Evolutionary conservation across 2,888 invertebrate genomes (phyloP).

Genomic region (Eurytoma adleriae): DNA sequence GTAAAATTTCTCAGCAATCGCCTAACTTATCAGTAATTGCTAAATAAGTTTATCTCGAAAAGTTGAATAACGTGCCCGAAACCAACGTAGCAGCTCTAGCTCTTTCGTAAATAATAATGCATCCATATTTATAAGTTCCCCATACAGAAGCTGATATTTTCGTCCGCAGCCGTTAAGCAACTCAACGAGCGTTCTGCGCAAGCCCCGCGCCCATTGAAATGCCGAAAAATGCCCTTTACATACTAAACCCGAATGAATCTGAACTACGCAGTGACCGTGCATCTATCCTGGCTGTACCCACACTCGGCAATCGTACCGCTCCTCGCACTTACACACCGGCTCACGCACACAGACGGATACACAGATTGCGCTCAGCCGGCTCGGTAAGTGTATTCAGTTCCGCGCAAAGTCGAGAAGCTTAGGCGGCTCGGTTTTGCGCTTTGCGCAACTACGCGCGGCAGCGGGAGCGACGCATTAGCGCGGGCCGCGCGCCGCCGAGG

Average conservation of each 20-base stretch:
- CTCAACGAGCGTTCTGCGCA: slow-evolving; percentile 2
- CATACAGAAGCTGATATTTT: neutral
- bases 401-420: slow-evolving; percentile 9
- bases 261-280: neutral
- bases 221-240: slow-evolving; percentile 7
- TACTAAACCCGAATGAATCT: slow-evolving; percentile 12
- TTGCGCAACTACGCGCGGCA: slow-evolving; percentile 22
- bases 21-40: too few species aligned
- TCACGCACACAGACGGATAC: neutral
- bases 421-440: neutral
- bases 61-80: neutral
- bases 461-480: neutral
- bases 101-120: slow-evolving; percentile 19
- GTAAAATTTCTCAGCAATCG: too few species aligned
- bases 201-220: slow-evolving; percentile 17
- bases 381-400: slow-evolving; percentile 1
- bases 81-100: neutral
- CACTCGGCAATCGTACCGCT: neutral
- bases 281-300: neutral
- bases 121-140: slow-evolving; percentile 19
- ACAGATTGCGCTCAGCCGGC: neutral
- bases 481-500: slow-evolving; percentile 17
- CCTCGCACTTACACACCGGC: neutral
- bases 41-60: too few species aligned
- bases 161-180: neutral